These are phyloP conservation scores for Acrocephalus kingi DNA, from an alignment of 2,113 vertebrate species.

Conservation along the genomic window DNA sequence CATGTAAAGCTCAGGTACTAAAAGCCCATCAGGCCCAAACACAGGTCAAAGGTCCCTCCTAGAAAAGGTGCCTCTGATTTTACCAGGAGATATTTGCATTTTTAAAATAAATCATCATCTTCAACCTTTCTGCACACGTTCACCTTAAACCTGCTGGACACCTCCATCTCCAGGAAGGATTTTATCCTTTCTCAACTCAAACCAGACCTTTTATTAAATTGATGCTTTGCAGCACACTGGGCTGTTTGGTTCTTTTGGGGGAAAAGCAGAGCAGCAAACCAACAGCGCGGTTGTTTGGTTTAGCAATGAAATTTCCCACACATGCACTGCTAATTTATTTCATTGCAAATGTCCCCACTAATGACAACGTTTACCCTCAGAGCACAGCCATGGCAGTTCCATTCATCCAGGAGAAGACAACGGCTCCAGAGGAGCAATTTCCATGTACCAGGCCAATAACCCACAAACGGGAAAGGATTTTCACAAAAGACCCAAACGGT, in stretches of 20 bases:
- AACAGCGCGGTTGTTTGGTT: background rate
- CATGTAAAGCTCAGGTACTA: background rate
- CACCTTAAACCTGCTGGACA: background rate
- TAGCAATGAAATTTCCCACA: background rate
- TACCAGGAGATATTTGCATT: background rate
- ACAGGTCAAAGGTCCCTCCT: background rate
- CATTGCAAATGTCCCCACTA: background rate
- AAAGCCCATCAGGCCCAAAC: background rate
- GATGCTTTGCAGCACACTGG: background rate
- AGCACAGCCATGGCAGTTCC: background rate
- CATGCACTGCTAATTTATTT: background rate
- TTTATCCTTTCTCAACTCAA: background rate
- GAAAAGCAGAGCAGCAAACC: background rate
- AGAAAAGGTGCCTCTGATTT: background rate
- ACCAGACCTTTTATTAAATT: background rate
- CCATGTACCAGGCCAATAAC: background rate
- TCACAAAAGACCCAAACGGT: background rate
- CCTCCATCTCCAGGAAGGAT: background rate
- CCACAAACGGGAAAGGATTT: constrained; percentile 12
- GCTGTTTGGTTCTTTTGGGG: background rate
- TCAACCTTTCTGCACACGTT: background rate
- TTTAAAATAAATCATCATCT: background rate
- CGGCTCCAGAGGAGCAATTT: constrained; percentile 15
- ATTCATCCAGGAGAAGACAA: background rate
- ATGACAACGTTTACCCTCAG: background rate